Base-by-base conservation (phyloP, 1,140 invertebrate genomes). In the Drosophila auraria region DNA sequence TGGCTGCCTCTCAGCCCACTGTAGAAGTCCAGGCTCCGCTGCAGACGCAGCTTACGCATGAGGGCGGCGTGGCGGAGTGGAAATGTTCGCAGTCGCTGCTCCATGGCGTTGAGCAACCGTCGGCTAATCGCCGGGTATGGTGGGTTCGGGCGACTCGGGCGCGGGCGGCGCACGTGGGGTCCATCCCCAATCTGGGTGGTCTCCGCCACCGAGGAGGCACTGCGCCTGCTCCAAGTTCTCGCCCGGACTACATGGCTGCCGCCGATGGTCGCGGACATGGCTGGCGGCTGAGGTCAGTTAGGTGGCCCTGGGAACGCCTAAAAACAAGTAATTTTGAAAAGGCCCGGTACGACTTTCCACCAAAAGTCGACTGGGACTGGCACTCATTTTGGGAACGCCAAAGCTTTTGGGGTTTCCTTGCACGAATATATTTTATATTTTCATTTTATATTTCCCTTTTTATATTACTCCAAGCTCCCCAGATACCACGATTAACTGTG, bases 1-100 rank as follows among this genome's bases (percentile, higher is more conserved):
- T 68, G 25, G 14, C 36, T 42, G 50, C 50, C 17, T 1, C 68
- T 45, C 33, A 68, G 14, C 2, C 49, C 40, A 40, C 14, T 68
- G 64, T 56, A 69, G 25, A 71, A 71, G 6, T 53, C 63, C 63
- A 70, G n/a, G n/a, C 27, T 66, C 2, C 62, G 61, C 36, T 44
- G 66, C 8, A 71, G 27, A 12, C 38, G 27, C 14, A 71, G 12
- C 20, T 71, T 71, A 6, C 68, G 64, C 12, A 53, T 23, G 11
- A 51, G 17, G 12, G 23, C 15, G 23, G 14, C 25, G 5, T 50
- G 63, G 12, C 23, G 49, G n/a, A n/a, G n/a, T 2, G 49, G 17
- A 27, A 23, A 17, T 7, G 63, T 23, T 17, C 50, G 38, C 4
- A 66, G 17, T 6, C 64, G 30, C 14, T 56, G 49, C 33, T 47